Conservation (phyloP, 1,140 invertebrate species). For the Zophobas atratus region DNA sequence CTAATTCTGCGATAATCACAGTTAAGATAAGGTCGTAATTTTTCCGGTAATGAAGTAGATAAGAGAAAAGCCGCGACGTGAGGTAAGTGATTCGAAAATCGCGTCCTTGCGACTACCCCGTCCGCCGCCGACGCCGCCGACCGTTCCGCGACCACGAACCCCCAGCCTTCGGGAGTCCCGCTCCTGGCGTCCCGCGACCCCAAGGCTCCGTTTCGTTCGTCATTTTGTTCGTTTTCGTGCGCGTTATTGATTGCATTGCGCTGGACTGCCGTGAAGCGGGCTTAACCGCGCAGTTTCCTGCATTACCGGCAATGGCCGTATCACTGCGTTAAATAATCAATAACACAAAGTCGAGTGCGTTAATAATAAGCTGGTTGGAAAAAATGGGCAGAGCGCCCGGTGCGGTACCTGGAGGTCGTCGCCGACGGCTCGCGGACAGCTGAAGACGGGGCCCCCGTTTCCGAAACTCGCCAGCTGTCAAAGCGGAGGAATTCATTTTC, state of each 20-base stretch:
- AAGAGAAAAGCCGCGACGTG: not conserved
- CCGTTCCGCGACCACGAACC: no score
- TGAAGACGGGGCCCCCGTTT: not conserved
- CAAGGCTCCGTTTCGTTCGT: slow-evolving; percentile 9
- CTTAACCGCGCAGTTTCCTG: slow-evolving; percentile 53
- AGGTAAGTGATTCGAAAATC: slow-evolving; percentile 1
- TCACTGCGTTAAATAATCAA: slow-evolving; percentile 61
- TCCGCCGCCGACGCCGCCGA: no score
- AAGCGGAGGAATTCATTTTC: slow-evolving; percentile 62
- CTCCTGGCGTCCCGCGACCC: not conserved
- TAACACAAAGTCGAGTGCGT: slow-evolving; percentile 56
- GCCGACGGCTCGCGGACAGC: no score
- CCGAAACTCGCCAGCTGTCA: slow-evolving; percentile 61
- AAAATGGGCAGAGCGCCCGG: slow-evolving; percentile 47
- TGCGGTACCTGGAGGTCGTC: slow-evolving; percentile 29
- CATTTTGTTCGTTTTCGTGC: slow-evolving; percentile 18
- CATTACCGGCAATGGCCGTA: slow-evolving; percentile 54
- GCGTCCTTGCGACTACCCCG: no score
- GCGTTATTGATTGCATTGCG: slow-evolving; percentile 30
- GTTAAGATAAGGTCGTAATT: slow-evolving; percentile 3
- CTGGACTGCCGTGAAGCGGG: slow-evolving; percentile 2
- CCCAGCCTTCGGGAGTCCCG: no score
- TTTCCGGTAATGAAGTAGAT: not conserved
- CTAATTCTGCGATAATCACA: not conserved
- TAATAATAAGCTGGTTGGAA: slow-evolving; percentile 55